Conservation (phyloP, 2,797 vertebrate genomes). For the Lemur catta region DNA sequence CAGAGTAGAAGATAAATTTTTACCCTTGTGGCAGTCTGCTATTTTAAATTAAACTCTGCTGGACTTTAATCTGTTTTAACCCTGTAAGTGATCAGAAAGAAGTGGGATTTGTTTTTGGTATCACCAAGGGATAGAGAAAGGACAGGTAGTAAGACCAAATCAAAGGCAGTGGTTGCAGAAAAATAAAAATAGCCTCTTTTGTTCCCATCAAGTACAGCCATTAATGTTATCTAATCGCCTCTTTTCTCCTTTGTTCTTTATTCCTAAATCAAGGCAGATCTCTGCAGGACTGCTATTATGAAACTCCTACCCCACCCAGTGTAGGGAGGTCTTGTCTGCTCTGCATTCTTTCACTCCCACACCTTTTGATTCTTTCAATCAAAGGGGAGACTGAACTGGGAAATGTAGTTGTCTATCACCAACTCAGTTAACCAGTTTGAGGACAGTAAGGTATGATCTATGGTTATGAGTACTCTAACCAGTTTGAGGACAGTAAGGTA, state of each 20-base stretch:
- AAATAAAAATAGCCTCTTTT: neutral
- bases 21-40: neutral
- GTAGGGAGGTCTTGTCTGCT: neutral
- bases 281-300: neutral
- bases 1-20: neutral
- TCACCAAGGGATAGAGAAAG: neutral
- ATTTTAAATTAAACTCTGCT: neutral
- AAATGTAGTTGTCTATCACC: neutral
- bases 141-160: neutral
- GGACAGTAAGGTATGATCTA: neutral
- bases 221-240: neutral
- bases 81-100: neutral
- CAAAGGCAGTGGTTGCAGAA: neutral
- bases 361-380: neutral
- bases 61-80: neutral
- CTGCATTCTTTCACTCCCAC: neutral
- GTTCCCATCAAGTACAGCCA: neutral
- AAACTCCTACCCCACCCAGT: neutral
- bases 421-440: neutral
- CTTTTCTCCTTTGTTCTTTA: neutral
- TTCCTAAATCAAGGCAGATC: neutral
- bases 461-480: too few species aligned
- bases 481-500: neutral
- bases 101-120: neutral
- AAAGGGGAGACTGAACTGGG: neutral